Base-by-base conservation (phyloP, 2,888 invertebrate species). In the Timandra comae region DNA sequence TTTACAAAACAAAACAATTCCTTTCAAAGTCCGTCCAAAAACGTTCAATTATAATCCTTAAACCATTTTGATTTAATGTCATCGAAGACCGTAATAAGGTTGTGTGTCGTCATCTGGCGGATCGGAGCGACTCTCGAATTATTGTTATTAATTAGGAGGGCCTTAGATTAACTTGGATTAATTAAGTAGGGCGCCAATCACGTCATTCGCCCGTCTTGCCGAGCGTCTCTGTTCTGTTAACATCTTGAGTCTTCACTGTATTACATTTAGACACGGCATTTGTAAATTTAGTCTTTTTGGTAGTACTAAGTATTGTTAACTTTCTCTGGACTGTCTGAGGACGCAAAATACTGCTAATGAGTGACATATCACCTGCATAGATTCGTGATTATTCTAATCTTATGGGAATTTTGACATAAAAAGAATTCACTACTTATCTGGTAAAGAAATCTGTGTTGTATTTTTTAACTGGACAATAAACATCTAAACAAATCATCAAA, bases 131-230 rank as follows among this genome's bases (percentile, higher is more conserved):
- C 67, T 65, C 61, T 59, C 56, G 69, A 79, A 75, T 80, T 82
- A 84, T 82, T 82, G 76, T 80, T 84, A 82, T 84, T 84, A 84
- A 84, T 84, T 82, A 84, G 78, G 67, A 73, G 75, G 70, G 72
- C 69, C 71, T 66, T 69, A 43, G 46, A 49, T 41, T 46, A 49
- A 46, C 41, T 42, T 60, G 77, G 70, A 78, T 78, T 82, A 84
- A 84, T 84, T 82, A 82, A 81, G 76, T 75, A 77, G 66, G 71
- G 77, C 75, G 76, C 76, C 81, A 77, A 84, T 84, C 80, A 80
- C 77, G 70, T 61, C 76, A 68, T 75, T 60, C 63, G 58, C 49
- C 46, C 78, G 72, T 77, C 80, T 78, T 69, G 56, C 55, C 48
- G 67, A 76, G 75, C 78, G 84, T 84, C 84, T 82, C 78, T 77